phyloP scores from a whole-genome alignment of 2,797 vertebrate species.

The Trachurus trachurus region DNA sequence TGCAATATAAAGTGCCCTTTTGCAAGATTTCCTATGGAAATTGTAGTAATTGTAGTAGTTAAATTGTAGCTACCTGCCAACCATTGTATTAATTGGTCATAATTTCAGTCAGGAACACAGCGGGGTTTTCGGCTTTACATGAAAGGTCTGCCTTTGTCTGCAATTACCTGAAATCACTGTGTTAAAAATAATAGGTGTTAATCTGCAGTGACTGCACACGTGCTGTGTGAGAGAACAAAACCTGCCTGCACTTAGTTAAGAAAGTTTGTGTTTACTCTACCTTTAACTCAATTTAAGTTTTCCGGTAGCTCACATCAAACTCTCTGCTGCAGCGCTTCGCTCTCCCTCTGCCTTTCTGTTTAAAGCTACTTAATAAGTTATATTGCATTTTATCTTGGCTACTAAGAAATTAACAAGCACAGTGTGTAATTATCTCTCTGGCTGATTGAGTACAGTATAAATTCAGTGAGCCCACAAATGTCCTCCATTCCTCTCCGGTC shows the following conservation, averaged over 20 bases:
- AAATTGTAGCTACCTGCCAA: background rate
- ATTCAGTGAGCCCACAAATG: conserved; percentile 59
- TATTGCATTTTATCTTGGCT: conserved; percentile 37
- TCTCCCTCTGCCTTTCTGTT: conserved; percentile 1
- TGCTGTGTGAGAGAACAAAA: background rate
- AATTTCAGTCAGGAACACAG: background rate
- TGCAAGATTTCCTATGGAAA: background rate
- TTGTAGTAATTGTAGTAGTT: too few species aligned
- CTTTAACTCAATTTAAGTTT: background rate
- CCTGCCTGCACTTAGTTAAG: background rate
- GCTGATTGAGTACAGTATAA: conserved; percentile 41
- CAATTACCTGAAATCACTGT: background rate
- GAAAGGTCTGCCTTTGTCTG: background rate
- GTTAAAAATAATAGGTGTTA: background rate
- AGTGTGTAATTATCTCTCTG: conserved; percentile 41
- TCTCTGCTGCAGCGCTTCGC: too few species aligned
- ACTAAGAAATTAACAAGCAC: conserved; percentile 50
- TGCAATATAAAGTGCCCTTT: background rate
- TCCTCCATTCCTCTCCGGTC: conserved; percentile 45
- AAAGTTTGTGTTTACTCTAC: background rate
- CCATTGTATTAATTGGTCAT: background rate
- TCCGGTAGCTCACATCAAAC: background rate
- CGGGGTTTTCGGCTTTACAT: too few species aligned
- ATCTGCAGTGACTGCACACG: background rate
- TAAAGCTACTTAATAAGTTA: conserved; percentile 28